Evolutionary conservation across 2,888 invertebrate species (phyloP), one percentile per base, ranked within the genome.

Genomic region (Eupsilia transversa): DNA sequence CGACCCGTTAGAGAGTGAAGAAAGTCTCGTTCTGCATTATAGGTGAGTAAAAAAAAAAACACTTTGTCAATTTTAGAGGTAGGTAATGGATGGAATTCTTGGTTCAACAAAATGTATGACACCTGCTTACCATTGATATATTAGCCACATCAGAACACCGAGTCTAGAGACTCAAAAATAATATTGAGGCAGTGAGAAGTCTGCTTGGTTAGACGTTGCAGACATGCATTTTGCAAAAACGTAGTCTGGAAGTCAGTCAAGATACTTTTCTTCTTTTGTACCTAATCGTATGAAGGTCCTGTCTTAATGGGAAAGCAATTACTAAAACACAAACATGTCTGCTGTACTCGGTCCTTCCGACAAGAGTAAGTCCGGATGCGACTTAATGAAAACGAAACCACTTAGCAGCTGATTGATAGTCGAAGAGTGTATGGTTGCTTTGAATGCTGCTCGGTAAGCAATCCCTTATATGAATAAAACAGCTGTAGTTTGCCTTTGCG

Each of bases 1-100:
- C 61, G 94, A 97, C 82, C 97, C 97, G 1, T 90, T 97, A 67
- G 97, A 97, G 83, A 96, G 91, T 78, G 94, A 95, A 60, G 96
- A 96, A 1, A 94, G 91, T 33, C 92, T 97, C 74, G 91, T 92
- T 5, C 86, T 94, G 72, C 94, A 97, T 90, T 97, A 97, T 84
- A 96, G 96, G 97, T 96, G 80, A 87, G 85, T 81, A 35, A 17
- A 17, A 14, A 52, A 30, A n/a, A 12, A 0, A 3, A 1, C 17
- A 35, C 1, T 35, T 30, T 38, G 1, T 17, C 0, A 7, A 27
- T 17, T 68, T 35, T 35, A n/a, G 23, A n/a, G 17, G 1, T 23
- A 64, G 4, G 17, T 10, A 6, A 27, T 3, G 1, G 3, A 20
- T 10, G n/a, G 61, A 5, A 10, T n/a, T n/a, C 5, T n/a, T n/a